Conservation (phyloP, 2,888 invertebrate species). For the Lasioglossum pauxillum region DNA sequence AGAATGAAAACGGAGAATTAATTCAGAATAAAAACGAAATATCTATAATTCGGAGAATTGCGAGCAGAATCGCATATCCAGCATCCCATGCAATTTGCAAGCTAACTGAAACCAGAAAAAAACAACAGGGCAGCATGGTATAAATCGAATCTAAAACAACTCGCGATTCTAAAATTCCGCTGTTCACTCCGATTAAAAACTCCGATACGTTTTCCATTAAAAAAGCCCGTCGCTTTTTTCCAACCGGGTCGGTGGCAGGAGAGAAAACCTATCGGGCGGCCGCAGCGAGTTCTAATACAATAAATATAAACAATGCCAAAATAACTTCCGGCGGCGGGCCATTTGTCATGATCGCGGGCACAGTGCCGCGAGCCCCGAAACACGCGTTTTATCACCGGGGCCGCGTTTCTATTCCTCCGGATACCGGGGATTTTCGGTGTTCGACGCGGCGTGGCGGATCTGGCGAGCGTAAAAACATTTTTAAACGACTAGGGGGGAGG, state of each 20-base stretch:
- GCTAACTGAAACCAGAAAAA: not conserved
- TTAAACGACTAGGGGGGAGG: not conserved
- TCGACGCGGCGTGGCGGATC: not conserved
- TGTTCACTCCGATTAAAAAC: not conserved
- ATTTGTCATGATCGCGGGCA: conserved; percentile 5
- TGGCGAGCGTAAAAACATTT: conserved; percentile 20
- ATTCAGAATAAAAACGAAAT: not conserved
- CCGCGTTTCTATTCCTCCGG: conserved; percentile 3
- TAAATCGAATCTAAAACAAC: not conserved
- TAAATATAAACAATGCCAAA: conserved; percentile 17
- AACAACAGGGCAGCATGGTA: not conserved
- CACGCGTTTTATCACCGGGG: conserved; percentile 1
- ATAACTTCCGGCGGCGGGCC: not conserved
- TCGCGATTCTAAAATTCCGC: not conserved
- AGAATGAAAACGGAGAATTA: not conserved
- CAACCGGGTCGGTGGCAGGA: not conserved
- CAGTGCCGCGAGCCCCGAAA: not conserved
- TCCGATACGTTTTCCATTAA: not conserved
- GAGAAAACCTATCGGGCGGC: not conserved
- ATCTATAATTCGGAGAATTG: not conserved
- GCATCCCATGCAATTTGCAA: not conserved
- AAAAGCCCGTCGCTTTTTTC: not conserved
- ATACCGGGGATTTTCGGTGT: not conserved
- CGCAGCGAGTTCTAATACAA: conserved; percentile 7
- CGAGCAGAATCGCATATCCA: not conserved